phyloP scores from a whole-genome alignment of 2,113 vertebrate genomes.

The Ailuropoda melanoleuca region DNA sequence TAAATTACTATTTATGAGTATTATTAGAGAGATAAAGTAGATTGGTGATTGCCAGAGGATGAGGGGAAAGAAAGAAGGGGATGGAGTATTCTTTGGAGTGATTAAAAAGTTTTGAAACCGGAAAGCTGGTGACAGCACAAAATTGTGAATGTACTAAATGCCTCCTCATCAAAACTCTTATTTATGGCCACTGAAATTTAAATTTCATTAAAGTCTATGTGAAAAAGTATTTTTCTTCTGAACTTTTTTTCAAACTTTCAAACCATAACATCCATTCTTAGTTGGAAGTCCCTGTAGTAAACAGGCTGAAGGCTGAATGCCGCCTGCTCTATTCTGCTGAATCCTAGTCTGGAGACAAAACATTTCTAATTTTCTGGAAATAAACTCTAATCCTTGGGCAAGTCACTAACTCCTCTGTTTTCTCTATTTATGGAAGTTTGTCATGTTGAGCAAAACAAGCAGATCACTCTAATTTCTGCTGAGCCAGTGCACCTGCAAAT shows the following conservation, averaged over 20 bases:
- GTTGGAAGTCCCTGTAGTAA: not conserved
- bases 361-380: not conserved
- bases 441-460: not conserved
- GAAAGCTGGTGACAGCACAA: not conserved
- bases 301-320: not conserved
- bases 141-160: not conserved
- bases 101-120: not conserved
- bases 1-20: not conserved
- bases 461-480: not conserved
- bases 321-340: not conserved
- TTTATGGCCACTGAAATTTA: not conserved
- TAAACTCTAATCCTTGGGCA: not conserved
- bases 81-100: not conserved
- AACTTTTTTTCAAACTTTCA: not conserved
- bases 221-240: not conserved
- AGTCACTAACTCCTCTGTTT: not conserved
- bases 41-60: not conserved
- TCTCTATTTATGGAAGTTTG: not conserved
- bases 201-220: not conserved
- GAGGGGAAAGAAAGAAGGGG: accelerated
- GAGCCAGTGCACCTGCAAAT: not conserved
- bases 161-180: not conserved
- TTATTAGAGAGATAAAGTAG: not conserved
- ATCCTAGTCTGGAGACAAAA: not conserved
- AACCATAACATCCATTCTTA: not conserved